A percentile compares a stretch with the other conserved stretches of the same genome.
These are phyloP conservation scores for Hestina assimilis DNA, from an alignment of 1,140 invertebrate species.

Conservation along the genomic window DNA sequence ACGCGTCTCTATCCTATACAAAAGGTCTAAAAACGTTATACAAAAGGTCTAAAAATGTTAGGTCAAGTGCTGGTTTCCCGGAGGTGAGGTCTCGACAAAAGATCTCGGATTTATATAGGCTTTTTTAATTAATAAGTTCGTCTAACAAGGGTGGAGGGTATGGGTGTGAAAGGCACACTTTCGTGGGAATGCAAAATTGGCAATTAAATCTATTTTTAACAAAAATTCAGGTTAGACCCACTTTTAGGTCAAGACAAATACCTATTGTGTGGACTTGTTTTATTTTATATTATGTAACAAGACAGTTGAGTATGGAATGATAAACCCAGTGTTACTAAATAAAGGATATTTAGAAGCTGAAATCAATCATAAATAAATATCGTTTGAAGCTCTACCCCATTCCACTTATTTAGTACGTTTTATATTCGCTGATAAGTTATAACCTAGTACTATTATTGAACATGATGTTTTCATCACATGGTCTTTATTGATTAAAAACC, in stretches of 20 bases:
- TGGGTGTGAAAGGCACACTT: conserved; percentile 16
- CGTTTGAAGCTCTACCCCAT: no score
- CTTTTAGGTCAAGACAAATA: no score
- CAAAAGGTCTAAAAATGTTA: conserved; percentile 30
- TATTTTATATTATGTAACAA: no score
- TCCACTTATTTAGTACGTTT: no score
- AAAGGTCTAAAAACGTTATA: conserved; percentile 30
- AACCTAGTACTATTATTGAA: no score
- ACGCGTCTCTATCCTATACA: conserved; percentile 27
- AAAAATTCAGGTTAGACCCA: conserved; percentile 1
- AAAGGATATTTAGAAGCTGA: no score
- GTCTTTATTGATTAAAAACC: conserved; percentile 23
- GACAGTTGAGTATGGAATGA: no score
- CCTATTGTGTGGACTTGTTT: no score
- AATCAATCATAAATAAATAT: no score
- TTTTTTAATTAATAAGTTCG: conserved; percentile 40
- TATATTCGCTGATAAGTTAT: no score
- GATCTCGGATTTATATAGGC: conserved; percentile 40
- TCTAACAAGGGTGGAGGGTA: conserved; percentile 18
- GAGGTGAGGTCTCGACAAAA: conserved; percentile 47
- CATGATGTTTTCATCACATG: background rate
- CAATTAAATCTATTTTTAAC: conserved; percentile 20
- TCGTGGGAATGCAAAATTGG: conserved; percentile 6
- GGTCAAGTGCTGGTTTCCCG: conserved; percentile 33
- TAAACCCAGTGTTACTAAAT: no score